Base-by-base conservation (phyloP, 2,797 vertebrate genomes). In the Sebastes alutus region DNA sequence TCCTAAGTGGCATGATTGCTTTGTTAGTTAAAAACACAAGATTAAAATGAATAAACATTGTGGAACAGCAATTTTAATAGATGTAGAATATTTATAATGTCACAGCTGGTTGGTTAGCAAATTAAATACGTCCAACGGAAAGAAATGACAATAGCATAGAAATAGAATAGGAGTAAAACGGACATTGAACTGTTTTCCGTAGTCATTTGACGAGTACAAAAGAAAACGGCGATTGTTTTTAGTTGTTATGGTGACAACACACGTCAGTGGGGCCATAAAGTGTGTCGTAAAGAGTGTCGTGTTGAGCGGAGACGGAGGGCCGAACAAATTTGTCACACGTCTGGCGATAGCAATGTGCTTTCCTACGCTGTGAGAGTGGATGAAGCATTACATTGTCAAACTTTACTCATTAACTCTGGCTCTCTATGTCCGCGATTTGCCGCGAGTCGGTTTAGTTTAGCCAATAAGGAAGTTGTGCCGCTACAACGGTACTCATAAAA, bases 51-150 rank as follows among this genome's bases (percentile, higher is more conserved):
- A 85, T 35, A 66, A 76, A 85, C 71, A 81, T 49, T 35, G 20
- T 32, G 42, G 18, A 13, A 74, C 35, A 52, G 54, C 32, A 59
- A 72, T 73, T 80, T 20, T 72, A 86, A 78, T 27, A 16, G 30
- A 78, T 63, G 65, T 67, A 46, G 35, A 35, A 76, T 82, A 61
- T 85, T 63, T 70, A 74, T 42, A 64, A 60, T 20, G 25, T 66
- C 49, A 58, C 52, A 78, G 63, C 75, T 78, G 66, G 54, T 63
- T 68, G 58, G 33, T 78, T 67, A 61, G 61, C 54, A 75, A 82
- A 72, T 66, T 23, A 72, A 88, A 77, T 22, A 56, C 22, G 25
- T 56, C 14, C 49, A 22, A 30, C 60, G 29, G 67, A 62, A 42
- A 54, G 59, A 79, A 59, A 52, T 46, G 42, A 1, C 42, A 46